A percentile compares a stretch with the other conserved stretches of the same genome.
Conservation (phyloP, 92 coral and sea anemone species). For the Chrysogorgia sp. region DNA sequence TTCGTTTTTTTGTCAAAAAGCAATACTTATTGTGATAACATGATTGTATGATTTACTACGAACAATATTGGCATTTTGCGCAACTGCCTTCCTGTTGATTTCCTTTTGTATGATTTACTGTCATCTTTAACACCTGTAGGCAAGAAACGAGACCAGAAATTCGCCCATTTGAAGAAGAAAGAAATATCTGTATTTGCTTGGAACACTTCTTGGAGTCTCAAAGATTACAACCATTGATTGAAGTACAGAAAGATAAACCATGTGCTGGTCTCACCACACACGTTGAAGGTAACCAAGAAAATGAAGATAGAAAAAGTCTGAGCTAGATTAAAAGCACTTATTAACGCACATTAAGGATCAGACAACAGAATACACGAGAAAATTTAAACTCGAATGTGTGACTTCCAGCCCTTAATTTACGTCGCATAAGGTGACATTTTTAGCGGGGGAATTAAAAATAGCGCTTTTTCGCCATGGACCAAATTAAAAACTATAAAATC, state of each 20-base stretch:
- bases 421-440: too few relatives aligned
- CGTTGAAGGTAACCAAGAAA: conserved; percentile 12
- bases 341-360: too few relatives aligned
- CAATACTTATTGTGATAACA: too few relatives aligned
- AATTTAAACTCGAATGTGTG: too few relatives aligned
- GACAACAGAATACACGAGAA: too few relatives aligned
- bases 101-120: background rate
- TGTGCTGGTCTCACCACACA: conserved; percentile 3
- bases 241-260: conserved; percentile 14
- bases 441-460: too few relatives aligned
- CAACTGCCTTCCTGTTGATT: background rate
- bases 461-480: too few relatives aligned
- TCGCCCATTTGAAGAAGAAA: conserved; percentile 64
- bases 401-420: too few relatives aligned
- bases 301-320: background rate
- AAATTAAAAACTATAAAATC: too few relatives aligned
- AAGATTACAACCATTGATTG: conserved; percentile 15
- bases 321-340: background rate
- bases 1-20: too few relatives aligned
- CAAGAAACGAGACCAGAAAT: conserved; percentile 41
- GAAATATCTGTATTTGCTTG: conserved; percentile 63
- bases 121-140: conserved; percentile 39
- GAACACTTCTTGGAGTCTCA: conserved; percentile 67
- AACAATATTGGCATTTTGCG: background rate
- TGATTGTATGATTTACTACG: too few relatives aligned